phyloP scores from a whole-genome alignment of 1,140 invertebrate genomes.

The Diachasma alloeum region DNA sequence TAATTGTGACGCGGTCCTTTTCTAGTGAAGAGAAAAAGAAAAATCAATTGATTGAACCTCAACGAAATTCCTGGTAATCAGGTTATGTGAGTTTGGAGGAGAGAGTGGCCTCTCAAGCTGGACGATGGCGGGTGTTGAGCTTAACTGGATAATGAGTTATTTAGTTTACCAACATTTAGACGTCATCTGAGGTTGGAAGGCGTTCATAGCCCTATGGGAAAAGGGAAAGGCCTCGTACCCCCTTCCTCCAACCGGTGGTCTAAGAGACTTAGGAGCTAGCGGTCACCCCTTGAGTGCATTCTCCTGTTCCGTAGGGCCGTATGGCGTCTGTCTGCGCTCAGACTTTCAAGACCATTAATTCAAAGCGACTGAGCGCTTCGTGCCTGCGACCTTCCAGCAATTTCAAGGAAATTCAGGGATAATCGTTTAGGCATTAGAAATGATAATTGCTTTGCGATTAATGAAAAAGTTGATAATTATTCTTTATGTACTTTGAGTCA shows the following conservation, averaged over 20 bases:
- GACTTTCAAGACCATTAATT: constrained; percentile 66
- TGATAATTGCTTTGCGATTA: background rate
- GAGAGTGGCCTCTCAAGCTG: constrained; percentile 32
- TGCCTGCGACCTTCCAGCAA: constrained; percentile 16
- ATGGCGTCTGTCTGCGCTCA: constrained; percentile 57
- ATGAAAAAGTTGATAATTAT: constrained; percentile 3
- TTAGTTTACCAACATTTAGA: constrained; percentile 62
- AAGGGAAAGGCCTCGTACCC: constrained; percentile 23
- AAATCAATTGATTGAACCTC: background rate
- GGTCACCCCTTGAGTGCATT: constrained; percentile 65
- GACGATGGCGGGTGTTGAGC: constrained; percentile 33
- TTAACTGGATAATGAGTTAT: constrained; percentile 64
- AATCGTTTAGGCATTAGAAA: constrained; percentile 15
- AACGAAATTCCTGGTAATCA: background rate
- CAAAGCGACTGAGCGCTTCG: constrained; percentile 42
- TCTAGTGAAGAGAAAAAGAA: background rate
- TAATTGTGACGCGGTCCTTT: background rate
- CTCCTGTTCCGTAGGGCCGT: constrained; percentile 53
- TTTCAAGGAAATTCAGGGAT: constrained; percentile 21
- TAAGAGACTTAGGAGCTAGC: constrained; percentile 63
- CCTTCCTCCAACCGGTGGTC: constrained; percentile 48
- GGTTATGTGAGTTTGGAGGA: constrained; percentile 17
- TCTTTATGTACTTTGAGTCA: too few species aligned
- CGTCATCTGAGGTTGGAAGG: constrained; percentile 39
- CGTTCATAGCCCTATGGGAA: background rate